Percentiles rank a stretch among this genome's conserved stretches.
Evolutionary conservation across 2,888 invertebrate species (phyloP).

Genomic region (Caenorhabditis macrosperma): DNA sequence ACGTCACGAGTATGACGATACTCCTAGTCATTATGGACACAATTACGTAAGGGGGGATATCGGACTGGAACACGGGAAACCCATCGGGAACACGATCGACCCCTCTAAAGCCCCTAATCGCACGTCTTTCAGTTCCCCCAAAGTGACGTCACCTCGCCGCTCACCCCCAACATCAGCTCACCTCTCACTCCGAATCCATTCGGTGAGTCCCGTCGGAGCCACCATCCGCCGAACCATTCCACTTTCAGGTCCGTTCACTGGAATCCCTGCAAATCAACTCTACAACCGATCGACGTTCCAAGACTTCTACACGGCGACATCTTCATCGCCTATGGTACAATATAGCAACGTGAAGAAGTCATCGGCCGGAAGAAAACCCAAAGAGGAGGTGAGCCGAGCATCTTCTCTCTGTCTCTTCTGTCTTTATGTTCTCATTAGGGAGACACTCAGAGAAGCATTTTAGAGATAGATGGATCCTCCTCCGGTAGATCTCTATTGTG

Average conservation of each 20-base stretch:
- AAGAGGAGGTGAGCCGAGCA: constrained; percentile 38
- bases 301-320: constrained; percentile 32
- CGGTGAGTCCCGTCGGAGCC: neutral
- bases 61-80: constrained; percentile 1
- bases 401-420: too few relatives aligned
- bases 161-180: constrained; percentile 40
- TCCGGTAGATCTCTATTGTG: too few relatives aligned
- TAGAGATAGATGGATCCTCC: neutral
- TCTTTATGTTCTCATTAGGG: too few relatives aligned
- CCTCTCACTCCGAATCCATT: constrained; percentile 48
- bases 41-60: neutral
- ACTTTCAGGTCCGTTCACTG: constrained; percentile 23
- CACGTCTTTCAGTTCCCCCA: constrained; percentile 44
- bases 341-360: constrained; percentile 49
- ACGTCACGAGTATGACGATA: constrained; percentile 20
- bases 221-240: too few relatives aligned
- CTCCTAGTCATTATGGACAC: constrained; percentile 4
- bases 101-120: neutral
- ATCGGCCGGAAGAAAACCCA: constrained; percentile 56
- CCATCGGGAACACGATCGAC: neutral
- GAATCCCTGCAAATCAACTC: constrained; percentile 32
- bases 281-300: constrained; percentile 29
- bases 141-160: constrained; percentile 44
- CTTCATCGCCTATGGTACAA: constrained; percentile 56
- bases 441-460: too few relatives aligned